Evolutionary conservation across 2,797 vertebrate genomes (phyloP), one percentile per base, ranked within the genome.

Genomic region (Tarsius wallacei): DNA sequence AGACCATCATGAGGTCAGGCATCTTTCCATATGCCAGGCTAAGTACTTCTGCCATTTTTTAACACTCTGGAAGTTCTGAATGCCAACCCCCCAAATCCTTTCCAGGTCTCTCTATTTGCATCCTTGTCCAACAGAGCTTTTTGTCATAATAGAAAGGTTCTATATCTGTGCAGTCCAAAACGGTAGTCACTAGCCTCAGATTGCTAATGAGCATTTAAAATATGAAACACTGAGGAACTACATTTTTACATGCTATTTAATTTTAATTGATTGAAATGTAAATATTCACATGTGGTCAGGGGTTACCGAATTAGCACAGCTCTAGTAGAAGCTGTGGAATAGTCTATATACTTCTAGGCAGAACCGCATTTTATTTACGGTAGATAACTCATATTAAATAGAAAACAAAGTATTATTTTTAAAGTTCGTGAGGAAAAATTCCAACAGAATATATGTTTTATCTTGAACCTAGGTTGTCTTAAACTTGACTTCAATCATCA

Each of bases 1-100:
- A 80, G 26, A 82, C 31, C 57, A 83, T 78, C 22, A 31, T 21
- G 74, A 88, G 61, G 21, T 11, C 93, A 96, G 15, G 10, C 9
- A 28, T 70, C 21, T 77, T 90, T 53, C 74, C 82, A 86, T 85
- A 64, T 42, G 68, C 59, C n/a, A 86, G 55, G 31, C 42, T 91
- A 86, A 97, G 90, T 80, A 88, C 94, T 95, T 93, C 49, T 96
- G 64, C 53, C 24, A 87, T 63, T 91, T 93, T 42, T 87, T 82
- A 94, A 95, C 51, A 85, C 78, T 89, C 33, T 10, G 68, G 16
- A 59, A 71, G 13, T 91, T 95, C 24, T 82, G 61, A 78, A 33
- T 87, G 24, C 12, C 31, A 81, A 53, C 28, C 0, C 59, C 47
- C n/a, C 7, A 95, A 93, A 71, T 96, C 17, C 22, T 71, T 91